Evolutionary conservation across 2,888 invertebrate species (phyloP).

Genomic region (Noctua fimbriata): DNA sequence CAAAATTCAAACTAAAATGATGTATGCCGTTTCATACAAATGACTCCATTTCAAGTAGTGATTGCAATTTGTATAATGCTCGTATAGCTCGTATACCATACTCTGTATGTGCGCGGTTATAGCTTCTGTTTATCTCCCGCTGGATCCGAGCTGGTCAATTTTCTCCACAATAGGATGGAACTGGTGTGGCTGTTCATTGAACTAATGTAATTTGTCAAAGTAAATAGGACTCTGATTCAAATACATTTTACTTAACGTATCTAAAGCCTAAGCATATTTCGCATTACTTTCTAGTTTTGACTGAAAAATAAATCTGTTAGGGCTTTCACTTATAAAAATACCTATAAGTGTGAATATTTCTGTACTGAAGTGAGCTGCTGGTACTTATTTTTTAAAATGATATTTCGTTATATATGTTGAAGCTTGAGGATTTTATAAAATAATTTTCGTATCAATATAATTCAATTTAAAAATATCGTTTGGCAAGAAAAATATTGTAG

Average conservation of each 20-base stretch:
- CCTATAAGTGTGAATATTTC: not conserved
- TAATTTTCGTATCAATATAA: not conserved
- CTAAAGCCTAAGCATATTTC: not conserved
- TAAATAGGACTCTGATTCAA: not conserved
- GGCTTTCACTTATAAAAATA: no score
- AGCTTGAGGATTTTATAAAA: not conserved
- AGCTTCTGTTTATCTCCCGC: conserved; percentile 8
- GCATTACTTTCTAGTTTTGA: not conserved
- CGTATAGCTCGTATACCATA: not conserved
- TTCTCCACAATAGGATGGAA: conserved; percentile 1
- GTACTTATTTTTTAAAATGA: not conserved
- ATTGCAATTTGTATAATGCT: conserved; percentile 19
- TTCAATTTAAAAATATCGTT: not conserved
- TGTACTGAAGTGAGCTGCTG: not conserved
- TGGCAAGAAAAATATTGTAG: not conserved
- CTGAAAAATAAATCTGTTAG: not conserved
- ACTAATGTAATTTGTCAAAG: not conserved
- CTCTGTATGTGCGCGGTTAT: not conserved
- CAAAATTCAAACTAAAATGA: not conserved
- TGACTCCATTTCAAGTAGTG: not conserved
- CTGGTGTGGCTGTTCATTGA: not conserved
- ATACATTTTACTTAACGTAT: not conserved
- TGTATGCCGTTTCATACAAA: conserved; percentile 27
- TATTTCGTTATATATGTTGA: not conserved
- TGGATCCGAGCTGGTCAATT: conserved; percentile 6